Base-by-base conservation (phyloP, 2,113 vertebrate genomes). In the Limnothrissa miodon region DNA sequence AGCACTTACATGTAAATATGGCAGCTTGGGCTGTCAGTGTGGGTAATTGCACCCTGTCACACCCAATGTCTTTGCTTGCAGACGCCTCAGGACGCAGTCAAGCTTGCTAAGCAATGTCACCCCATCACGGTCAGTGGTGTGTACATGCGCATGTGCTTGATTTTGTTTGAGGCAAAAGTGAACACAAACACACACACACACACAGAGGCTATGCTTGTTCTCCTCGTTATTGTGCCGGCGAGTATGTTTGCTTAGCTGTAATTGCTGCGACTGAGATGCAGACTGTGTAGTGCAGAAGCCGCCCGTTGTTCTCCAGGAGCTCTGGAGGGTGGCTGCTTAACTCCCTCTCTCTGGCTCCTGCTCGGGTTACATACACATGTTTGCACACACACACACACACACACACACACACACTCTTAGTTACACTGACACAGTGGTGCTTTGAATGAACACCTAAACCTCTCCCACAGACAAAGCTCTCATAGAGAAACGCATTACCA, bases 231-330 rank as follows among this genome's bases (percentile, higher is more conserved):
- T 80, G 86, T 81, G 0, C 5, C 44, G 46, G 51, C 11, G 36
- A n/a, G 70, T 39, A 0, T 89, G 81, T 90, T 89, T 90, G 86
- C 81, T 85, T 80, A 88, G 78, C 85, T 85, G 13, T 83, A 80
- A 53, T 87, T 83, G 4, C 78, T 45, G 42, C 19, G 78, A 51
- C 81, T 39, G 19, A 0, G n/a, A 59, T 29, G 80, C 62, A 15
- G 15, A 78, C 33, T 53, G 62, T 36, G 81, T 44, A 79, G 36
- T 74, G 51, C 74, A 46, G 59, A 29, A 36, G 3, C 17, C 36
- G 15, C 74, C 74, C 62, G 62, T 70, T 70, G 62, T 70, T 70
- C 46, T 83, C 11, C 39, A 82, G 23, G 39, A 70, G 5, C 36
- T 45, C 33, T 29, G 62, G 42, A 81, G 45, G 66, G 84, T 53